Evolutionary conservation across 2,888 invertebrate genomes (phyloP), one percentile per base, ranked within the genome.

Genomic region (Protodeltote pygarga): DNA sequence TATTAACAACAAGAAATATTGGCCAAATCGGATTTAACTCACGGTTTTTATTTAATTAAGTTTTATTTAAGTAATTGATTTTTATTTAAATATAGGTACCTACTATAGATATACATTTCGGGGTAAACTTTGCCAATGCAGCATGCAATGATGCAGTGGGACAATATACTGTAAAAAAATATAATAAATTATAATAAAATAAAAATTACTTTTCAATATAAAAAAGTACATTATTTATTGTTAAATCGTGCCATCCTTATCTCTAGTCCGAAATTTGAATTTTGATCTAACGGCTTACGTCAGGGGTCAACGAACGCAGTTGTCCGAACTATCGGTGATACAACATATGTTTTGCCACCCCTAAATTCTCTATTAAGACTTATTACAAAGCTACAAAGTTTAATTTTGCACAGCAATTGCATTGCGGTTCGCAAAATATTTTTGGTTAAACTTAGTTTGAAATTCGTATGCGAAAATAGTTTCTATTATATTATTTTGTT

Each of bases 201-300:
- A n/a, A n/a, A n/a, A 25, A 15, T 1, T 20, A 1, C 3, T 17
- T 21, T 20, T 24, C 23, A 20, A 5, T 13, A 19, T 17, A 10
- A 9, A 9, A 2, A 10, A 25, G 11, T 9, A 10, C 25, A 13
- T 13, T 11, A 25, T 25, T 17, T 3, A 10, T 13, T 2, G 19
- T 5, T 9, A 6, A 37, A 16, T 23, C 23, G 10, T 15, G 28
- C 17, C 61, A 53, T 20, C 41, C 55, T 37, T 54, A 20, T 39
- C 10, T 54, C 75, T 73, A 75, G 71, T 84, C 75, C 83, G 77
- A 81, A 88, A 86, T 87, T 86, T 84, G 83, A 88, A 87, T 87
- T 87, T 86, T 85, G 83, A 85, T 87, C 83, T 85, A 86, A 85
- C 83, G 80, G 83, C 78, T 75, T 73, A 73, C 77, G 81, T 81